These are phyloP conservation scores for Cylindroiulus punctatus DNA, from an alignment of 2,888 invertebrate genomes.

Conservation along the genomic window DNA sequence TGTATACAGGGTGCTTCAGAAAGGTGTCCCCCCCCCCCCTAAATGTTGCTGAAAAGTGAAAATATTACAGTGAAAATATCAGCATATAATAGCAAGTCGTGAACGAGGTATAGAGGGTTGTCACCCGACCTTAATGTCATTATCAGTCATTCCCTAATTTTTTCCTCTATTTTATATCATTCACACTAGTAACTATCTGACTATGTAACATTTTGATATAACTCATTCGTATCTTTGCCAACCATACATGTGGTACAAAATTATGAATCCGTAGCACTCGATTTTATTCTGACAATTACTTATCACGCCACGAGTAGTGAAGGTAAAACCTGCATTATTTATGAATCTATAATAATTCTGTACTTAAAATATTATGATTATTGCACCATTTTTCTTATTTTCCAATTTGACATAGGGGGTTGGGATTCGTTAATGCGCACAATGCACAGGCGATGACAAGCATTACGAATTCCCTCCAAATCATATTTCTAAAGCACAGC, in stretches of 20 bases:
- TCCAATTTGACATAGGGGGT: constrained; percentile 14
- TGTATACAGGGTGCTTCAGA: too few species aligned
- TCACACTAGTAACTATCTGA: too few species aligned
- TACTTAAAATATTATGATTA: constrained; percentile 11
- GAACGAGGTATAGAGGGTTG: not conserved
- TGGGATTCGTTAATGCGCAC: not conserved
- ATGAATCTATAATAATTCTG: constrained; percentile 10
- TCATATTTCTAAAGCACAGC: not conserved
- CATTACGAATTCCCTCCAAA: not conserved
- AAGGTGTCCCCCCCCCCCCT: too few species aligned
- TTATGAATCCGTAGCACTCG: not conserved
- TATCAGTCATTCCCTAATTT: too few species aligned
- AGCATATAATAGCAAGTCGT: not conserved
- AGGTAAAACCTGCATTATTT: constrained; percentile 3
- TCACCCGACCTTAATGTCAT: too few species aligned
- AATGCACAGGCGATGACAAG: constrained; percentile 23
- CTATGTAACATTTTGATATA: not conserved
- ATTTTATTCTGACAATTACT: constrained; percentile 20
- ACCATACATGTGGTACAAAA: not conserved
- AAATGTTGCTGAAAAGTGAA: too few species aligned
- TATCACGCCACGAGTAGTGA: not conserved
- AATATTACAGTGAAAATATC: too few species aligned
- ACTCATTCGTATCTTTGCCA: constrained; percentile 19
- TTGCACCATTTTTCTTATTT: constrained; percentile 9
- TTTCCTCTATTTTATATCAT: too few species aligned